Evolutionary conservation across 92 coral and sea anemone species (phyloP).

Genomic region (Palythoa grandis): DNA sequence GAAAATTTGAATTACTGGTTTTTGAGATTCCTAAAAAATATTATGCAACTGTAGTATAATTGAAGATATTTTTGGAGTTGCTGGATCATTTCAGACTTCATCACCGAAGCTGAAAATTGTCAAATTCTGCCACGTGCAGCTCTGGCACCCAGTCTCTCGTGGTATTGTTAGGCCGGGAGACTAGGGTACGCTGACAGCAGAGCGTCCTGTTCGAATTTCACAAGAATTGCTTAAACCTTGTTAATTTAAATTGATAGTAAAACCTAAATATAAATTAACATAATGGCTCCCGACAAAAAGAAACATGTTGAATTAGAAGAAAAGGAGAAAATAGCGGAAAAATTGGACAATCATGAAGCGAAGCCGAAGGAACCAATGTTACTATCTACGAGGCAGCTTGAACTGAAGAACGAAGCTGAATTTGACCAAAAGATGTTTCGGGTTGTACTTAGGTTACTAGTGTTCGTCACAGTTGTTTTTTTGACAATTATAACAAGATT

Average conservation of each 20-base stretch:
- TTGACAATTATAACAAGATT: slow-evolving; percentile 82
- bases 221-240: neutral
- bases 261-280: neutral
- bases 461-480: slow-evolving; percentile 66
- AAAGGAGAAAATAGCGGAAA: neutral
- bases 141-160: neutral
- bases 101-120: neutral
- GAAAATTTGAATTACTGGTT: too few relatives aligned
- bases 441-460: slow-evolving; percentile 49
- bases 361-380: neutral
- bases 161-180: neutral
- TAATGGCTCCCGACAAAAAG: slow-evolving; percentile 30
- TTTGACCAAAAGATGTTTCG: slow-evolving; percentile 38
- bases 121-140: slow-evolving; percentile 37
- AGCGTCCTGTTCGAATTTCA: slow-evolving; percentile 43
- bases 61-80: too few relatives aligned
- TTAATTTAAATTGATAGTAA: neutral
- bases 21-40: too few relatives aligned
- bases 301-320: slow-evolving; percentile 4
- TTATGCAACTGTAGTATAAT: too few relatives aligned
- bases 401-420: slow-evolving; percentile 8
- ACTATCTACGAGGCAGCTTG: neutral
- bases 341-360: neutral
- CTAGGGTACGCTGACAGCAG: neutral
- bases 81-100: neutral